Conservation (phyloP, 2,888 invertebrate genomes). For the Cheilosia urbana region DNA sequence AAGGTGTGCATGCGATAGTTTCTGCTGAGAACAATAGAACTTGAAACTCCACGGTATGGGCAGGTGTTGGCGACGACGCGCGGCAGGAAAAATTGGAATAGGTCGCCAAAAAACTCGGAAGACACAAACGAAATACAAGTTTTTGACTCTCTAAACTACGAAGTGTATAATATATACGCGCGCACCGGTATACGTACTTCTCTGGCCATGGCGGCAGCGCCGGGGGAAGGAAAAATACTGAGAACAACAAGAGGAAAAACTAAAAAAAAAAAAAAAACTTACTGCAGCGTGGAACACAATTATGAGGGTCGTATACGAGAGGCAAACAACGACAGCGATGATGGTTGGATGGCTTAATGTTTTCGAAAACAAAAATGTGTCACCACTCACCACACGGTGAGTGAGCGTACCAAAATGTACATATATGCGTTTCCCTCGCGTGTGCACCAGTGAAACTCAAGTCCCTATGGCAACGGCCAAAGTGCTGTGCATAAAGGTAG, state of each 20-base stretch:
- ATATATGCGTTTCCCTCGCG: slow-evolving; percentile 32
- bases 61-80: slow-evolving; percentile 39
- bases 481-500: not conserved
- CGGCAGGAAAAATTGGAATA: slow-evolving; percentile 67
- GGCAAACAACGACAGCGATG: slow-evolving; percentile 27
- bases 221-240: slow-evolving; percentile 6
- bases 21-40: slow-evolving; percentile 65
- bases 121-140: slow-evolving; percentile 16
- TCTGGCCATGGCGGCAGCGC: not conserved
- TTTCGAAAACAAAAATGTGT: slow-evolving; percentile 62
- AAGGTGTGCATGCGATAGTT: slow-evolving; percentile 70
- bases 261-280: slow-evolving; percentile 33
- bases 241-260: slow-evolving; percentile 52
- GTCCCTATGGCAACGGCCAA: slow-evolving; percentile 47
- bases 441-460: slow-evolving; percentile 53
- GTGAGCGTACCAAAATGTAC: no score
- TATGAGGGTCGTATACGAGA: slow-evolving; percentile 43
- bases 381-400: slow-evolving; percentile 39
- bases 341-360: slow-evolving; percentile 23
- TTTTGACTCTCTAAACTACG: not conserved
- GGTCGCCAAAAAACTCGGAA: slow-evolving; percentile 67
- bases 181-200: slow-evolving; percentile 12
- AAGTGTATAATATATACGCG: not conserved
- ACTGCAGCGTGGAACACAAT: slow-evolving; percentile 59
- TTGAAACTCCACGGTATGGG: slow-evolving; percentile 46